Base-by-base conservation (phyloP, 37 sponge, comb jelly and placozoan species). In the Chondrilla cf. caribensis region DNA sequence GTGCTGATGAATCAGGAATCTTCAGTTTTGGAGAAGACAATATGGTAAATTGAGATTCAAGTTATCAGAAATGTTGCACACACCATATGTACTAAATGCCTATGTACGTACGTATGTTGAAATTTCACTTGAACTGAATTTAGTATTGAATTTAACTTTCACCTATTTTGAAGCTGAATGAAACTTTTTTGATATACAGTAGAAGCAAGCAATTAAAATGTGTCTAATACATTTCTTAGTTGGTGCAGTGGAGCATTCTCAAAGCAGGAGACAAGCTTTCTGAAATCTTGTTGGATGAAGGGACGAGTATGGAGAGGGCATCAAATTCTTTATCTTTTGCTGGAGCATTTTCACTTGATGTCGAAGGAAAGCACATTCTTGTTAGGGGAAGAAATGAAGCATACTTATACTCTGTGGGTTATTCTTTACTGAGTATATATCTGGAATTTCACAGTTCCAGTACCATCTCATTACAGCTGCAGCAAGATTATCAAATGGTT, bases 1-100 rank as follows among this genome's bases (percentile, higher is more conserved):
- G 93, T 66, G 83, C 79, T 21, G 99, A 98, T 81, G 99, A 98
- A 88, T 94, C 83, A 55, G 67, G 93, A 3, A 85, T 98, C 18
- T 98, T 83, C 82, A 89, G 86, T 58, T 75, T 94, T 84, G 97
- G 97, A 31, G 81, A 70, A 32, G 89, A 89, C 65, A 40, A 58
- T 31, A 67, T 18, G 40, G 81, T 82, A 59, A 15, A 37, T 39
- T n/a, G 64, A 19, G 64, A 19, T 55, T 11, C 11, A 17, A 11
- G 11, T 55, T 11, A 19, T 55, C 57, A 55, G 17, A 55, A 55
- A 19, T 17, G 11, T 17, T 55, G 57, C 17, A 17, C 17, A 55
- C 57, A 19, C 57, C 17, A 19, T 17, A 19, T 55, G 57, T 17
- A 17, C 57, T 19, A 11, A 11, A 55, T 55, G 17, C 57, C 17